Base-by-base conservation (phyloP, 2,797 vertebrate species). In the Gallirallus australis region DNA sequence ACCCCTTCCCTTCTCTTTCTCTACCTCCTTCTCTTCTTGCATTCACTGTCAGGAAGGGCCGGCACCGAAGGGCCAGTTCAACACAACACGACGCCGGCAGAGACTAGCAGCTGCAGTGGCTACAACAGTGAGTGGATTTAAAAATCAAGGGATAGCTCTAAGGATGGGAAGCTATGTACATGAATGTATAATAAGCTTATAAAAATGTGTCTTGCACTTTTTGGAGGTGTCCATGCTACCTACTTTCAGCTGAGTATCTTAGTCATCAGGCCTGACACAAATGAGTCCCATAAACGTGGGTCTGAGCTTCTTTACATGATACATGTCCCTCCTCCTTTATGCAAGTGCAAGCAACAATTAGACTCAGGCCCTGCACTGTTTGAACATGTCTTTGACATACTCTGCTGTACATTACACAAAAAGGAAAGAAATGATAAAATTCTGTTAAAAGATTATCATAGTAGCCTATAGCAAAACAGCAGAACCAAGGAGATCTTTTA, bases 21-120 rank as follows among this genome's bases (percentile, higher is more conserved):
- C 94, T 96, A 75, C 96, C 96, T 96, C 96, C 94, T 97, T 96
- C 86, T 98, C 87, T 97, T 97, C 96, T 97, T 92, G 96, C 97
- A 72, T 98, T 98, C 97, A 96, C 97, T 97, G 98, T 98, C 98
- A 98, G 98, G 98, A 98, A 98, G 98, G 98, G 98, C 97, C 98
- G 70, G 95, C 98, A 86, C 97, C 96, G 98, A 98, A 98, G 97
- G 97, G 98, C 93, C 98, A 98, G 84, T 98, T 98, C 97, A 97
- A 89, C 98, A 91, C 98, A 84, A 87, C 97, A 86, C 98, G 98
- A 96, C 98, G 98, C 96, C 98, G 98, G 96, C 98, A 98, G 98
- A 98, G 98, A 97, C 97, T 98, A 93, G 98, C 98, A 31, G 98
- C 98, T 96, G 98, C 98, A 83, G 98, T 98, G 97, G 98, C 98